Conservation (phyloP, 2,888 invertebrate genomes). For the Entomobrya multifasciata region DNA sequence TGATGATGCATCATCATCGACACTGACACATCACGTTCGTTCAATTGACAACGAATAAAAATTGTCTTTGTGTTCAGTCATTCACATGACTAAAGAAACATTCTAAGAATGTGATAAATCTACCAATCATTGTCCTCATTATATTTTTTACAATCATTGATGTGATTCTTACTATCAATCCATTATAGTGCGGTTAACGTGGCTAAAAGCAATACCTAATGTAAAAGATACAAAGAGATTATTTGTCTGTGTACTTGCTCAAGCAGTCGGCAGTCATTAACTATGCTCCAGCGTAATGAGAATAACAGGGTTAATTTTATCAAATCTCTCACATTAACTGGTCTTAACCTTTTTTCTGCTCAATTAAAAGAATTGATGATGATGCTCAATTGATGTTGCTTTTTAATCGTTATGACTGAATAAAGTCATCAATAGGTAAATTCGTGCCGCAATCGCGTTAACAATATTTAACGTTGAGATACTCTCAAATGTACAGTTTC, state of each 20-base stretch:
- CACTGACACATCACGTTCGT: constrained; percentile 27
- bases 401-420: no score
- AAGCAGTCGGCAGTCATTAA: no score
- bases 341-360: constrained; percentile 49
- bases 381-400: background rate
- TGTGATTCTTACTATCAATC: background rate
- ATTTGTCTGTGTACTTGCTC: no score
- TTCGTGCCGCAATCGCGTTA: background rate
- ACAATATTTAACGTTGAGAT: no score
- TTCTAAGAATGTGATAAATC: background rate
- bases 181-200: background rate
- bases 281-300: no score
- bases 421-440: no score
- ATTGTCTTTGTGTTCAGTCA: background rate
- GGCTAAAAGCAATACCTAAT: background rate
- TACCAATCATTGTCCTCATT: constrained; percentile 15
- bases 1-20: constrained; percentile 40
- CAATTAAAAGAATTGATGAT: constrained; percentile 26
- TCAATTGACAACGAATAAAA: constrained; percentile 4
- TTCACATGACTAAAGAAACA: constrained; percentile 6
- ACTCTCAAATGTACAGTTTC: background rate
- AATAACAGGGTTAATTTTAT: constrained; percentile 57
- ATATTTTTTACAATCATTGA: constrained; percentile 9
- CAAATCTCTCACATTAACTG: constrained; percentile 62
- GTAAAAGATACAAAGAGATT: background rate